Percentiles rank a stretch among this genome's conserved stretches.
These are phyloP conservation scores for Brachionichthys hirsutus DNA, from an alignment of 2,113 vertebrate genomes.

Conservation along the genomic window DNA sequence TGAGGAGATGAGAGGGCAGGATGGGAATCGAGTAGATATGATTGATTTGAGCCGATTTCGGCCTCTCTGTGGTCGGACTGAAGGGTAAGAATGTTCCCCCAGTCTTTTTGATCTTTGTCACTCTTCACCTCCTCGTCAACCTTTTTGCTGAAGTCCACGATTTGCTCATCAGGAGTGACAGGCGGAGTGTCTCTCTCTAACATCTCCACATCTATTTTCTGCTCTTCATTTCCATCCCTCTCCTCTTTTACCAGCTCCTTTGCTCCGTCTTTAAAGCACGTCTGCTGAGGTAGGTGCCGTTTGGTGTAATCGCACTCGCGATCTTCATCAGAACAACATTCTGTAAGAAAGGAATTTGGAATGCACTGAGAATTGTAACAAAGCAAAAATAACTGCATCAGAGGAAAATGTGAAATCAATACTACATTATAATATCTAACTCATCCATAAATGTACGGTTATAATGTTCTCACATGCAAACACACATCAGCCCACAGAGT, in stretches of 20 bases:
- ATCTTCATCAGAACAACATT: conserved; percentile 36
- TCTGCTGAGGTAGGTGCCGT: conserved; percentile 57
- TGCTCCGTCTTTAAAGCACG: conserved; percentile 23
- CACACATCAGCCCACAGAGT: conserved; percentile 34
- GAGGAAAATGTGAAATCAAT: no score
- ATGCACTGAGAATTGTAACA: neutral
- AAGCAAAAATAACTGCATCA: neutral
- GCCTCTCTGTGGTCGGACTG: conserved; percentile 37
- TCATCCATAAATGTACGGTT: no score
- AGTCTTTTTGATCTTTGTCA: conserved; percentile 12
- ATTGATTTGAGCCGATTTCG: conserved; percentile 27
- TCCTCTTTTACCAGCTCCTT: conserved; percentile 58
- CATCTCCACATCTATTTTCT: conserved; percentile 70
- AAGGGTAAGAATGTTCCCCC: conserved; percentile 20
- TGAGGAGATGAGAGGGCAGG: conserved; percentile 12
- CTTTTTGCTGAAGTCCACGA: conserved; percentile 73
- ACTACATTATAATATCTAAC: no score
- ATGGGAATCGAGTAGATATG: neutral
- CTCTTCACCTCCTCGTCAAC: conserved; percentile 39
- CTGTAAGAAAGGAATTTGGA: conserved; percentile 42
- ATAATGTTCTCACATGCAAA: neutral
- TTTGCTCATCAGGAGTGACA: conserved; percentile 72
- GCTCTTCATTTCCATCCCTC: conserved; percentile 56
- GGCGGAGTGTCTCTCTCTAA: conserved; percentile 74
- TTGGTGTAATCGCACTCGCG: conserved; percentile 42